These are phyloP conservation scores for Leptopilina clavipes DNA, from an alignment of 1,140 invertebrate genomes.

Conservation along the genomic window DNA sequence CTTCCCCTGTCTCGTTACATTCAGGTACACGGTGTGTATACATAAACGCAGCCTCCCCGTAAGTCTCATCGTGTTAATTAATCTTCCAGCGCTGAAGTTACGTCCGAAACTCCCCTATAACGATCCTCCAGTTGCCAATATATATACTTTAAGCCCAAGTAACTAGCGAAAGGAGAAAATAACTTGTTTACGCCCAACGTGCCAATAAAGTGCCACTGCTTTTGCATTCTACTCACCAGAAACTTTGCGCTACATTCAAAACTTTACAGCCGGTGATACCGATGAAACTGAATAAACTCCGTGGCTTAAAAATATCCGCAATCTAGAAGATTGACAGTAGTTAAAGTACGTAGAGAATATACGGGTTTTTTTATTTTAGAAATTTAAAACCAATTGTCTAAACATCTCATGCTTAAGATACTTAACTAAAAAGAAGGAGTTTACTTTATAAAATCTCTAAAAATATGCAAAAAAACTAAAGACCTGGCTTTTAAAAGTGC, in stretches of 20 bases:
- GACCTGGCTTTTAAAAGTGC: neutral
- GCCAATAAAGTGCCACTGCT: slow-evolving; percentile 8
- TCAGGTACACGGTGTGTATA: neutral
- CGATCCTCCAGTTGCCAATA: slow-evolving; percentile 52
- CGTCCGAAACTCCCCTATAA: slow-evolving; percentile 52
- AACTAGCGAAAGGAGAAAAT: slow-evolving; percentile 36
- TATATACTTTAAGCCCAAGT: slow-evolving; percentile 37
- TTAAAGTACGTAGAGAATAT: too few species aligned
- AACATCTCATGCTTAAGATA: too few species aligned
- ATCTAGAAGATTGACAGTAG: neutral
- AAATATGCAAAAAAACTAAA: neutral
- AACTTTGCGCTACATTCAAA: slow-evolving; percentile 10
- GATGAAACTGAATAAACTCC: slow-evolving; percentile 6
- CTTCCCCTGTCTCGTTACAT: slow-evolving; percentile 39
- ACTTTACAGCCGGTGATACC: neutral
- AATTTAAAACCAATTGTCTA: too few species aligned
- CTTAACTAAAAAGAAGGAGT: too few species aligned
- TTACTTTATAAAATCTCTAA: too few species aligned
- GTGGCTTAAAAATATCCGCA: slow-evolving; percentile 1
- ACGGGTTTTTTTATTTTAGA: too few species aligned
- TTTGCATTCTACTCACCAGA: neutral
- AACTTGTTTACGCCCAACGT: slow-evolving; percentile 48
- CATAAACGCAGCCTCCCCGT: slow-evolving; percentile 17
- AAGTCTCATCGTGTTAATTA: slow-evolving; percentile 56
- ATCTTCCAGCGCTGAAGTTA: slow-evolving; percentile 56